Base-by-base conservation (phyloP, 1,140 invertebrate genomes). In the Acromyrmex heyeri region DNA sequence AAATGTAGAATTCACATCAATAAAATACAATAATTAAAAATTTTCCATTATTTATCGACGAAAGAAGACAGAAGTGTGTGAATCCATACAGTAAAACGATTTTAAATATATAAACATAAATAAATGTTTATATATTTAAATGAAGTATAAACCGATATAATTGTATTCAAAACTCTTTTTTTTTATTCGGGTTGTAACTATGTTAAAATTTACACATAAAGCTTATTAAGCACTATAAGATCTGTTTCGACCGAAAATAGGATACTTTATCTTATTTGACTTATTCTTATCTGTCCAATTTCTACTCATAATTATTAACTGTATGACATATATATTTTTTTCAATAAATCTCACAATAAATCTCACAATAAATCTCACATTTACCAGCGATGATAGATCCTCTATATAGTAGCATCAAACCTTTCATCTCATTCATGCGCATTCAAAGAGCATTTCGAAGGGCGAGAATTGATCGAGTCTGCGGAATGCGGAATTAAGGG, bases 391-490 rank as follows among this genome's bases (percentile, higher is more conserved):
- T 76, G 55, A 44, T 61, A 76, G 16, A 24, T 38, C 6, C 30
- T 10, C 16, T 24, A 21, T 27, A 1, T 59, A 59, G 10, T 14
- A 7, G 16, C 24, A 27, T 64, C 48, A 65, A 76, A 48, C 24
- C 55, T 30, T 67, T 50, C 62, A 53, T 67, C 48, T 53, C 21
- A n/a, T 79, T 67, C 14, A 16, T 21, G 44, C 61, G 27, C 38
- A 55, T 59, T 59, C 1, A 61, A 61, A 77, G 21, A 14, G 16
- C 12, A 44, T 3, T 38, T 44, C 5, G 57, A n/a, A 12, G 34
- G 8, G 16, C 48, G 18, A 62, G 16, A 38, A 70, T 81, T 18
- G 48, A 81, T 81, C 8, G 77, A n/a, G 8, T 61, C 34, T 65
- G 12, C 8, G 24, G 16, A 50, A 38, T 30, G 50, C 27, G 38